These are phyloP conservation scores for Pyrrhia umbra DNA, from an alignment of 2,888 invertebrate genomes.

Conservation along the genomic window DNA sequence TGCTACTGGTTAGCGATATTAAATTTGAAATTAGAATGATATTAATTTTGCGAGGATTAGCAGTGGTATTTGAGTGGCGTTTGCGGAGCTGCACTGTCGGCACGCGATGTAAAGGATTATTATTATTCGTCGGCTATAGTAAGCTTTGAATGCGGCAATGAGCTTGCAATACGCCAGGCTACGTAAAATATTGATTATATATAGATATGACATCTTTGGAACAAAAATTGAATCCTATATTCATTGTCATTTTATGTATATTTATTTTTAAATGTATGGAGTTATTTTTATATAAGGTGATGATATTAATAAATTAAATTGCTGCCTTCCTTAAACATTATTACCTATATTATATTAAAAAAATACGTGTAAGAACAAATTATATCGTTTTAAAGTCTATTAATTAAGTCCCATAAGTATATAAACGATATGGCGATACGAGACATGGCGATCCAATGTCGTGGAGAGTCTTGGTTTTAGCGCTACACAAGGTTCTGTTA, in stretches of 20 bases:
- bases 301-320: too few relatives aligned
- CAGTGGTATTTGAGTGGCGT: slow-evolving; percentile 42
- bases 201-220: slow-evolving; percentile 1
- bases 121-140: not conserved
- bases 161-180: not conserved
- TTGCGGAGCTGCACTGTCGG: slow-evolving; percentile 27
- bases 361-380: too few relatives aligned
- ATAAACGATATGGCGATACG: too few relatives aligned
- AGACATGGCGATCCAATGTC: too few relatives aligned
- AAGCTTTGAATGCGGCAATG: not conserved
- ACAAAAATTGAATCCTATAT: not conserved
- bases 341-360: too few relatives aligned
- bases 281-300: too few relatives aligned
- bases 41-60: slow-evolving; percentile 37
- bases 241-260: too few relatives aligned
- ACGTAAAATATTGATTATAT: not conserved
- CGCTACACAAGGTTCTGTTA: not conserved
- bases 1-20: not conserved
- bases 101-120: slow-evolving; percentile 30
- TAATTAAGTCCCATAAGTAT: too few relatives aligned
- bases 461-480: too few relatives aligned
- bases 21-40: slow-evolving; percentile 14
- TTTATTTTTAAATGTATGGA: not conserved
- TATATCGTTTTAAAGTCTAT: too few relatives aligned
- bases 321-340: too few relatives aligned